Conservation (phyloP, 2,797 vertebrate species). For the Tapera naevia region DNA sequence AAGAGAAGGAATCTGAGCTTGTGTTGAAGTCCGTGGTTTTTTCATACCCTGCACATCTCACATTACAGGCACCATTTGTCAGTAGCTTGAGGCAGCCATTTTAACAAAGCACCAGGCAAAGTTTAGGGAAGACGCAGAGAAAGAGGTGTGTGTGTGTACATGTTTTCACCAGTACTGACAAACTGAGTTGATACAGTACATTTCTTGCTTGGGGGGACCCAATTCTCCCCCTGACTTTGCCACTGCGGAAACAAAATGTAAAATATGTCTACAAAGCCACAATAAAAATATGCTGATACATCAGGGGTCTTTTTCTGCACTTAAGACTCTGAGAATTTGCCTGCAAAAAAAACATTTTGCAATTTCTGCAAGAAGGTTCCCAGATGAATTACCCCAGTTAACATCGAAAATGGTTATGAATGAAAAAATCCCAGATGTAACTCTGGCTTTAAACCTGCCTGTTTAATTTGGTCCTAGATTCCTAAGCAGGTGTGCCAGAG, state of each 20-base stretch:
- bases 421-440: background rate
- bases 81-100: constrained; percentile 18
- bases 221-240: background rate
- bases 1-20: background rate
- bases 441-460: background rate
- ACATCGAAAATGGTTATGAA: background rate
- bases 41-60: background rate
- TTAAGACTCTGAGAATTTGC: constrained; percentile 2
- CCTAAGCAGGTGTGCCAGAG: background rate
- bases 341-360: background rate
- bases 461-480: background rate
- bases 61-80: background rate
- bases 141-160: background rate
- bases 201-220: constrained; percentile 11
- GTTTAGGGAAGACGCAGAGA: background rate
- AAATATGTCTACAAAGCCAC: constrained; percentile 29
- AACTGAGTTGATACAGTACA: background rate
- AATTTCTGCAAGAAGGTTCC: background rate
- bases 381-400: constrained; percentile 8
- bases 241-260: background rate
- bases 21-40: background rate
- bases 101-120: background rate
- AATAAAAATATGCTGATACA: constrained; percentile 45
- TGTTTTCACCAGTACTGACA: background rate
- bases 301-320: background rate